phyloP scores from a whole-genome alignment of 2,113 vertebrate genomes.

The Centropus unirufus region DNA sequence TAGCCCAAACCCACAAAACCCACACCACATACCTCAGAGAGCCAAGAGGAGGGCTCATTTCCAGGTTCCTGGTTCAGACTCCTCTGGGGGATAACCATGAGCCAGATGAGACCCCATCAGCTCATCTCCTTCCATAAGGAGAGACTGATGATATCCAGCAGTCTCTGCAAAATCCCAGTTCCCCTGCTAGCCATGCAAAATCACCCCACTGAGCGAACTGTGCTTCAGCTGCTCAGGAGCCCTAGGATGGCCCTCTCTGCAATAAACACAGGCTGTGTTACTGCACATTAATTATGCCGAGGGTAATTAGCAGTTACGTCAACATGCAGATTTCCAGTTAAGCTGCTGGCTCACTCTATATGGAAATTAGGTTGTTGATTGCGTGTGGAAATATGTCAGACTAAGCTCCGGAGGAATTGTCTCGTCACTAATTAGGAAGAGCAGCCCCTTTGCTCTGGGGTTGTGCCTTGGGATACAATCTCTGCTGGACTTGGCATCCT shows the following conservation, averaged over 20 bases:
- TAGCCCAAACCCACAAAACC: background rate
- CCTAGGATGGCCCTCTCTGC: background rate
- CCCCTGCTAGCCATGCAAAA: background rate
- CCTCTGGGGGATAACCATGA: background rate
- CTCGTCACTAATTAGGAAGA: background rate
- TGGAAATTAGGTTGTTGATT: background rate
- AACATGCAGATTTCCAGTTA: background rate
- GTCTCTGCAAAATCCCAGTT: background rate
- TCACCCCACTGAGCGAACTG: background rate
- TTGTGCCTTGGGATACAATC: background rate
- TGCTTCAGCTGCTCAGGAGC: fast-evolving
- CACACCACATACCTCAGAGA: background rate
- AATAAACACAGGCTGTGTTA: background rate
- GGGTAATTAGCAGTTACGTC: conserved; percentile 11
- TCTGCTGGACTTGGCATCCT: background rate
- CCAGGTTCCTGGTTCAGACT: background rate
- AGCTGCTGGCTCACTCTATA: background rate
- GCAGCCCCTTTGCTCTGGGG: background rate
- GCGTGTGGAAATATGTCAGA: background rate
- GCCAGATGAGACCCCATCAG: background rate
- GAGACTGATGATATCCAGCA: background rate
- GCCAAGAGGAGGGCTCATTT: background rate
- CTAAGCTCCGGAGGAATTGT: background rate
- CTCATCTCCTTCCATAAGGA: background rate
- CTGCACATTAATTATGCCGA: background rate